Conservation (phyloP, 2,113 vertebrate species). For the Austrofundulus limnaeus region DNA sequence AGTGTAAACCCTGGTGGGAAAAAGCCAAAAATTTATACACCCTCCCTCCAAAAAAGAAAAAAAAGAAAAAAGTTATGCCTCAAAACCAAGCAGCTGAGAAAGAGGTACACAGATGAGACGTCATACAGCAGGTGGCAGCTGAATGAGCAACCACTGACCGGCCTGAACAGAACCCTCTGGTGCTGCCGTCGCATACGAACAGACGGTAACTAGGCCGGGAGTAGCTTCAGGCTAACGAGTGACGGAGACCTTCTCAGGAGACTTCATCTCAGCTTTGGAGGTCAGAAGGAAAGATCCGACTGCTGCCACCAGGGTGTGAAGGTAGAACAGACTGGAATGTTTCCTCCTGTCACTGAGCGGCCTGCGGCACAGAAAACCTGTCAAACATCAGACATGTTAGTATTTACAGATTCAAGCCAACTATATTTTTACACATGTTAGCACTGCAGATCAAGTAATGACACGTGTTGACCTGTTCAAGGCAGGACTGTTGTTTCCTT, state of each 20-base stretch:
- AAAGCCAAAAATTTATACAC: constrained; percentile 33
- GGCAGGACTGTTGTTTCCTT: too few species aligned
- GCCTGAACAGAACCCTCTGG: constrained; percentile 43
- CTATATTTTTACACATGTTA: too few species aligned
- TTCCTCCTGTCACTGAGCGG: constrained; percentile 81
- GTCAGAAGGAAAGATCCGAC: constrained; percentile 54
- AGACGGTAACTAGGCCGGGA: constrained; percentile 52
- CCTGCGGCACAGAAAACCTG: constrained; percentile 80
- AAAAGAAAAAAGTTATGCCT: constrained; percentile 16
- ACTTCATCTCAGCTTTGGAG: constrained; percentile 69
- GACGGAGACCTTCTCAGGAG: constrained; percentile 68
- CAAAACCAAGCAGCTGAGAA: constrained; percentile 34
- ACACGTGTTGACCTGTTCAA: too few species aligned
- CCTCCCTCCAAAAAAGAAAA: not conserved
- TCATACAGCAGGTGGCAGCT: constrained; percentile 56
- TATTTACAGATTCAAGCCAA: not conserved
- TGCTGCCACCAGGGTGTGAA: constrained; percentile 46
- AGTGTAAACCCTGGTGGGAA: constrained; percentile 46
- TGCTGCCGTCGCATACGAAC: constrained; percentile 46
- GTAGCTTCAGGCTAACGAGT: constrained; percentile 78
- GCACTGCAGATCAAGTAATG: too few species aligned
- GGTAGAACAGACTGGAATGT: constrained; percentile 22
- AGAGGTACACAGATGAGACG: constrained; percentile 59
- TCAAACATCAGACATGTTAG: constrained; percentile 11
- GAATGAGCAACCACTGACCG: constrained; percentile 32